Conservation (phyloP, 2,888 invertebrate genomes). For the Zeuzera pyrina region DNA sequence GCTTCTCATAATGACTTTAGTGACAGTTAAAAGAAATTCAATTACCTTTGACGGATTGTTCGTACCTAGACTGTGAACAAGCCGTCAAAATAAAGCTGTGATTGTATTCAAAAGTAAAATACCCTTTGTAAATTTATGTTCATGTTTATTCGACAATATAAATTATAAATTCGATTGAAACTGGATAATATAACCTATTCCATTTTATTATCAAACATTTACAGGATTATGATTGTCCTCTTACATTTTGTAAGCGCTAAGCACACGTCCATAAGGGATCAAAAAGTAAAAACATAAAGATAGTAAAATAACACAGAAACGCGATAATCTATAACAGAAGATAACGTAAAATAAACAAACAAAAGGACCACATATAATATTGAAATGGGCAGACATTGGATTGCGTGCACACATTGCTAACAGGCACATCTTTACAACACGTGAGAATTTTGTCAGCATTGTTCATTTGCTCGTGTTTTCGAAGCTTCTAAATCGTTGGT, state of each 20-base stretch:
- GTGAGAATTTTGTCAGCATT: constrained; percentile 31
- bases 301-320: constrained; percentile 44
- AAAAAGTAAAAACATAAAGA: constrained; percentile 43
- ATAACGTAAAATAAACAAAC: constrained; percentile 40
- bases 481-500: constrained; percentile 29
- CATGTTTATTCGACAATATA: no score
- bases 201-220: not conserved
- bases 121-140: no score
- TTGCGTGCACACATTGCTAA: constrained; percentile 68
- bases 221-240: constrained; percentile 12
- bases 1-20: no score
- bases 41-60: no score
- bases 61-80: no score
- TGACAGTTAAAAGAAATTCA: no score
- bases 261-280: constrained; percentile 24
- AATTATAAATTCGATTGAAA: no score
- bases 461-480: constrained; percentile 41
- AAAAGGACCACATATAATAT: constrained; percentile 70
- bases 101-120: no score
- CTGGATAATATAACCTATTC: not conserved
- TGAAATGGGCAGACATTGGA: constrained; percentile 63
- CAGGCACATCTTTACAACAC: constrained; percentile 58
- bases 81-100: no score
- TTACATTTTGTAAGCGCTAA: constrained; percentile 23
- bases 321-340: constrained; percentile 46